phyloP scores from a whole-genome alignment of 2,888 invertebrate species.

The Mesorhabditis belari region DNA sequence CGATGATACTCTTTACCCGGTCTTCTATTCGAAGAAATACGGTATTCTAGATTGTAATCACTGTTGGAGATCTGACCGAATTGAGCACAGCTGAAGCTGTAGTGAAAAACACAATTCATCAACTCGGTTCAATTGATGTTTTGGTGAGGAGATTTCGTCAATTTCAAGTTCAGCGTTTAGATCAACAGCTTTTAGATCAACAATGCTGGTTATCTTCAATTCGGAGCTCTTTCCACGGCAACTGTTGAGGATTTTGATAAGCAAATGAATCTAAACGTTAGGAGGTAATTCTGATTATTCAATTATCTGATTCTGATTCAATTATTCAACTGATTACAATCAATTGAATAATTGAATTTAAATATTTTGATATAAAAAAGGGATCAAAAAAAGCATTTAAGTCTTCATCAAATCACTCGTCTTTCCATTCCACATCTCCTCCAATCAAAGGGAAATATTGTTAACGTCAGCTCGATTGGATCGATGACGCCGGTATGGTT shows the following conservation, averaged over 20 bases:
- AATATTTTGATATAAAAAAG: no score
- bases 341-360: no score
- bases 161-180: not conserved
- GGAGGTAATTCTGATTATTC: not conserved
- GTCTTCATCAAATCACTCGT: not conserved
- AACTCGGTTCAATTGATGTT: not conserved
- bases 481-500: not conserved
- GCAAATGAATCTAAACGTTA: not conserved
- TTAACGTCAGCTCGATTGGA: not conserved
- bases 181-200: not conserved
- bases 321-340: no score
- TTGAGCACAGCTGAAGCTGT: not conserved
- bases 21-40: no score
- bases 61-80: not conserved
- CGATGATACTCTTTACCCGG: no score
- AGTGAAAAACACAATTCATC: not conserved
- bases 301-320: no score
- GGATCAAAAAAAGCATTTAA: not conserved
- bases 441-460: not conserved
- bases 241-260: not conserved
- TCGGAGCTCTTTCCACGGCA: not conserved
- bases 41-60: not conserved
- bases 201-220: not conserved
- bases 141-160: not conserved
- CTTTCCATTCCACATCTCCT: not conserved